Evolutionary conservation across 2,888 invertebrate genomes (phyloP), one percentile per base, ranked within the genome.

Genomic region (Molorchus minor): DNA sequence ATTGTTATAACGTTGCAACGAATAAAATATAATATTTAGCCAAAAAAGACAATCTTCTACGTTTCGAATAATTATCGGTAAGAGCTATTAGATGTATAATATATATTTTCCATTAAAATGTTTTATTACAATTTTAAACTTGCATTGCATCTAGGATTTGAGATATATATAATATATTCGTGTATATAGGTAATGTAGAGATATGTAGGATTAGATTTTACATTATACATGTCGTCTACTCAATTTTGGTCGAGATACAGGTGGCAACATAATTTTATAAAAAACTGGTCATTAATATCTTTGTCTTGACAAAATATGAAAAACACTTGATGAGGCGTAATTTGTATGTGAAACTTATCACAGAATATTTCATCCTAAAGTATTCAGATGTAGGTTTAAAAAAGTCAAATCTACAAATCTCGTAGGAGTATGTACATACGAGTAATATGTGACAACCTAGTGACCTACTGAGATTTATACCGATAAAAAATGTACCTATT

Each of bases 81-180:
- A 67, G 61, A 57, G 56, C 52, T 49, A 51, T 56, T 61, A 62
- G 55, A 62, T 59, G 62, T 62, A 59, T 64, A 62, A 62, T 56
- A 56, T 52, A 65, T 62, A 64, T 62, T 65, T 64, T 67, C 65
- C 64, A 55, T 56, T 62, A 52, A 59, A 52, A 61, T 56, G 56
- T 65, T 64, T 62, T 67, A 61, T 70, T 62, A 46, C 59, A 65
- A 68, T 74, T 73, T 72, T 68, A 67, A 74, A 77, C 76, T 56
- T 79, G 78, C 79, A 79, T 77, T 74, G 79, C 79, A 77, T 75
- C 71, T 77, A 78, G 79, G 79, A 79, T 79, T 79, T 79, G 79
- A 75, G 65, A 75, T 70, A 72, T 75, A 71, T 69, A 67, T 56
- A 66, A 45, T 58, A 60, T 63, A 55, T 41, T 12, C 35, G 13